phyloP scores from a whole-genome alignment of 2,888 invertebrate species.

The Cantharis rufa region DNA sequence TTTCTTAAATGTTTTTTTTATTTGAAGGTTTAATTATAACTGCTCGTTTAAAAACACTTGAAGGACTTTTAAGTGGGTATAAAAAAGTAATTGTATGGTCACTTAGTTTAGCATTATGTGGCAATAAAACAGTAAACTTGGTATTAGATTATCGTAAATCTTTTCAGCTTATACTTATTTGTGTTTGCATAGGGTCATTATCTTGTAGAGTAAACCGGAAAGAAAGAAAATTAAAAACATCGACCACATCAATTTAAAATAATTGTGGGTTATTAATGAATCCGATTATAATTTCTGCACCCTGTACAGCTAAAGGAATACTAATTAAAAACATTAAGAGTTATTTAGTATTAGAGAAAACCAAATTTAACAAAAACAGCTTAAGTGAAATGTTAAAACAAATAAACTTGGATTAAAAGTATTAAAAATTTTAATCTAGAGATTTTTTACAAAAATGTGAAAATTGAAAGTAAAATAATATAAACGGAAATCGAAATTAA shows the following conservation, averaged over 20 bases:
- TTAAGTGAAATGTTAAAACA: background rate
- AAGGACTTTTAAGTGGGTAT: conserved; percentile 14
- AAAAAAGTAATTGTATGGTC: conserved; percentile 21
- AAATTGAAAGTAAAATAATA: too few species aligned
- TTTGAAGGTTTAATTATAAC: background rate
- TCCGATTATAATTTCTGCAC: too few species aligned
- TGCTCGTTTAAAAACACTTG: conserved; percentile 1
- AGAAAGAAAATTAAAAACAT: background rate
- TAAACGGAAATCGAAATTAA: too few species aligned
- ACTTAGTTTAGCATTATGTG: conserved; percentile 26
- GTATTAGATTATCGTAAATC: conserved; percentile 30
- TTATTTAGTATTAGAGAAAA: background rate
- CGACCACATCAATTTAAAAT: background rate
- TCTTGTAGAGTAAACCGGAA: background rate
- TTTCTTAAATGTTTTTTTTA: background rate
- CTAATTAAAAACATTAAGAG: background rate
- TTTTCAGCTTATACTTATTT: conserved; percentile 4
- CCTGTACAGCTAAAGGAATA: background rate
- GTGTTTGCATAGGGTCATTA: background rate
- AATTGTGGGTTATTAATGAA: background rate
- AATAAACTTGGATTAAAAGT: too few species aligned
- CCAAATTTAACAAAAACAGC: background rate
- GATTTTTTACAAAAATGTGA: too few species aligned
- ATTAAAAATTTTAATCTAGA: too few species aligned
- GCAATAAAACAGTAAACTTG: conserved; percentile 25